phyloP scores from a whole-genome alignment of 2,797 vertebrate species.

The Atherinosoma microstoma region DNA sequence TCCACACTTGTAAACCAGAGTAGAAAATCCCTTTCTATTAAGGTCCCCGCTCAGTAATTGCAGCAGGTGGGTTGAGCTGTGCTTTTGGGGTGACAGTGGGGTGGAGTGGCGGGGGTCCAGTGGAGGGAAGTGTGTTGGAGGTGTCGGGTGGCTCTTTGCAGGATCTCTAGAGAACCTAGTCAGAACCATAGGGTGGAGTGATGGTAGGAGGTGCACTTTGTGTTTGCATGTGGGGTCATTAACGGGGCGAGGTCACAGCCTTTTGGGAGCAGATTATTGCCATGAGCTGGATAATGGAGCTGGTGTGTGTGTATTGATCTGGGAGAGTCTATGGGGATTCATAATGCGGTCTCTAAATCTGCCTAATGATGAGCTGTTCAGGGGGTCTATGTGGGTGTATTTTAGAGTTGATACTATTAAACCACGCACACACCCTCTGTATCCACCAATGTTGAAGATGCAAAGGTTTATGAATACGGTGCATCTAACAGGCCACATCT shows the following conservation, averaged over 20 bases:
- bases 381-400: constrained; percentile 44
- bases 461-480: constrained; percentile 20
- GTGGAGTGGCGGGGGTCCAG: constrained; percentile 22
- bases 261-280: constrained; percentile 76
- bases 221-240: constrained; percentile 66
- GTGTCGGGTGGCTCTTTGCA: constrained; percentile 39
- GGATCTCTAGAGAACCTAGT: constrained; percentile 46
- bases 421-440: not conserved
- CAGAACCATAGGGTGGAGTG: constrained; percentile 42
- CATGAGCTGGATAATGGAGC: constrained; percentile 76
- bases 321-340: constrained; percentile 63
- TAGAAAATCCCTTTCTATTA: not conserved
- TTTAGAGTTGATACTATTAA: constrained; percentile 36
- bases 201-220: constrained; percentile 54
- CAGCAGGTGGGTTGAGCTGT: not conserved
- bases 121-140: constrained; percentile 16
- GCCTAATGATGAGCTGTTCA: constrained; percentile 75
- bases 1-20: not conserved
- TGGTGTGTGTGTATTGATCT: constrained; percentile 72
- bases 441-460: constrained; percentile 15
- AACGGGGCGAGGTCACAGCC: constrained; percentile 76
- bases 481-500: constrained; percentile 10
- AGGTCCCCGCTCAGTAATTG: not conserved
- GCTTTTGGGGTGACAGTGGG: not conserved
- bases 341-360: constrained; percentile 76